A percentile compares a stretch with the other conserved stretches of the same genome.
phyloP scores from a whole-genome alignment of 2,797 vertebrate genomes.

The Streptopelia turtur region DNA sequence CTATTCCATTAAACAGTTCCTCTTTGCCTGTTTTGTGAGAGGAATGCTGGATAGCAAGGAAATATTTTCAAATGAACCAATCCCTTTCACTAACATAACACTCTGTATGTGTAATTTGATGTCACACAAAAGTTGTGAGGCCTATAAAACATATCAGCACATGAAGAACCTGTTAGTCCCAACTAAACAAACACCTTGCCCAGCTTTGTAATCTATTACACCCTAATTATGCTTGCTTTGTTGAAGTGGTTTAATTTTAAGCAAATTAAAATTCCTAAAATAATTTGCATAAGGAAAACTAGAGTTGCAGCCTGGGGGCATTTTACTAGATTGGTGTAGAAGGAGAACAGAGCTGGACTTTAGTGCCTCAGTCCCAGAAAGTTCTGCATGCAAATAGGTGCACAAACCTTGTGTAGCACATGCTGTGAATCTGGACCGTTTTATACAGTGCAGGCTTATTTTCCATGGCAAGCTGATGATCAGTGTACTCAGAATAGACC shows the following conservation, averaged over 20 bases:
- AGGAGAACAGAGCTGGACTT: not conserved
- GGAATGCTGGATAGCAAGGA: not conserved
- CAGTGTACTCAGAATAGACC: not conserved
- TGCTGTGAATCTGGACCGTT: not conserved
- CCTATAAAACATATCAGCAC: not conserved
- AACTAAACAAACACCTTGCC: not conserved
- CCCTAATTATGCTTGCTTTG: not conserved
- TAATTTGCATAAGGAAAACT: not conserved
- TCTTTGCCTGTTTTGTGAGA: not conserved
- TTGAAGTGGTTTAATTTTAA: not conserved
- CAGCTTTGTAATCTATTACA: not conserved
- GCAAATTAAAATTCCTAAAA: not conserved
- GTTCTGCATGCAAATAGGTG: not conserved
- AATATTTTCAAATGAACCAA: not conserved
- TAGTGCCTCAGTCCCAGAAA: not conserved
- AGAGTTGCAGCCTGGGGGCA: not conserved
- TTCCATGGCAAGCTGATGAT: not conserved
- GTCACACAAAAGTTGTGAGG: not conserved
- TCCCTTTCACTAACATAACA: not conserved
- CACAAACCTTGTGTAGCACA: not conserved
- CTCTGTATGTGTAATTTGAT: not conserved
- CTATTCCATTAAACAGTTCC: not conserved
- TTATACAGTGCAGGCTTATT: not conserved
- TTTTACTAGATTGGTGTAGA: not conserved
- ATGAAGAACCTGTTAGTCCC: not conserved